Evolutionary conservation across 2,113 vertebrate genomes (phyloP), one percentile per base, ranked within the genome.

Genomic region (Pomatorhinus ruficollis): DNA sequence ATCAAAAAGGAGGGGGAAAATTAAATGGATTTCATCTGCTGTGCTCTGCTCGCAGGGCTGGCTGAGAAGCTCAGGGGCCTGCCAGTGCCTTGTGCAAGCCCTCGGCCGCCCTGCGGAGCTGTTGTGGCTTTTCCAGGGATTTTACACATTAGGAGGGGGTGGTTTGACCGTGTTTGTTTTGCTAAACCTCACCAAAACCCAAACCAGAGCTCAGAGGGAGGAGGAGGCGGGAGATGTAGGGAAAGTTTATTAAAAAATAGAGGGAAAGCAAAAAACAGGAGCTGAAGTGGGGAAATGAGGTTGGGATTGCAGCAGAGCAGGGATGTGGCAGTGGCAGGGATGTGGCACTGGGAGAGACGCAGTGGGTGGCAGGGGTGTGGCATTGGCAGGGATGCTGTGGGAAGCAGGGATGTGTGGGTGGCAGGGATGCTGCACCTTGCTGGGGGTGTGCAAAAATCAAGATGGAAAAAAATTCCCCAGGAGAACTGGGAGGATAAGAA

Each of bases 141-240:
- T 97, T 96, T 96, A 89, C 94, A 87, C 95, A 74, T 97, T 90
- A 87, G 70, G 93, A 95, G 93, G 93, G 96, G 93, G 87, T 94
- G 94, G 89, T 97, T 97, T 92, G 91, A 79, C 91, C 53, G 39
- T 89, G 93, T 97, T 98, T 98, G 94, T 98, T 97, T 97, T 98
- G 95, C 61, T 97, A 95, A 97, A 96, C 65, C 90, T 97, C 96
- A 66, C 92, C 79, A 77, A 89, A 95, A 91, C 64, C 85, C 92
- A 52, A 95, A 92, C 84, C 76, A 92, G 44, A 94, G 83, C 77
- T 92, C 7, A 2, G 79, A 75, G 39, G 31, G 60, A 68, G 50
- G 22, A 22, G 50, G 22, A 57, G 63, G 44, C 0, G 1, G 64
- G 77, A 65, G 56, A 84, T 92, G 63, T 66, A 60, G 75, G 63